Evolutionary conservation across 2,113 vertebrate genomes (phyloP).

Genomic region (Triplophysa tibetana): DNA sequence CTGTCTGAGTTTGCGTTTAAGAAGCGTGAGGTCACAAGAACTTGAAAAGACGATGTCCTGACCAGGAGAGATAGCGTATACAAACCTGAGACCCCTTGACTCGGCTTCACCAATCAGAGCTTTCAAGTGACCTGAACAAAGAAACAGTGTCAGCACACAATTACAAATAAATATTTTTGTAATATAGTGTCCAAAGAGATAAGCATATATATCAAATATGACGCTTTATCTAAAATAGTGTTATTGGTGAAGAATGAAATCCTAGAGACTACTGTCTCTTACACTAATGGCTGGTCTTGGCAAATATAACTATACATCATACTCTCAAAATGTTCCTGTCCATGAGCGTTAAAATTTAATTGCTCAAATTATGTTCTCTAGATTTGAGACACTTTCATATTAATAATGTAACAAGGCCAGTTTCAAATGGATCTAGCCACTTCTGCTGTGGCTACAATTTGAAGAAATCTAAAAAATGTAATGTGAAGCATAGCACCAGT

Average conservation of each 20-base stretch:
- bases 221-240: not conserved
- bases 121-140: constrained; percentile 70
- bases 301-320: too few species aligned
- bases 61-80: constrained; percentile 84
- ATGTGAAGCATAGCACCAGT: not conserved
- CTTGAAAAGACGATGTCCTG: constrained; percentile 88
- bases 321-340: too few species aligned
- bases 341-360: not conserved
- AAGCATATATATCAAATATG: not conserved
- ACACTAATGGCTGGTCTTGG: too few species aligned
- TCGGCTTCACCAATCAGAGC: constrained; percentile 76
- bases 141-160: not conserved
- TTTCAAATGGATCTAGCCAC: not conserved
- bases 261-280: not conserved
- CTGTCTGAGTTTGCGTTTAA: constrained; percentile 86
- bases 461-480: not conserved
- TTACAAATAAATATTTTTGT: too few species aligned
- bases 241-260: not conserved
- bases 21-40: constrained; percentile 77
- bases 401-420: not conserved
- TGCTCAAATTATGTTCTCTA: not conserved
- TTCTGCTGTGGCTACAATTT: not conserved
- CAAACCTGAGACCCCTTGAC: constrained; percentile 72
- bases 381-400: not conserved
- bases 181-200: too few species aligned